These are phyloP conservation scores for Homarus gammarus DNA, from an alignment of 2,888 invertebrate genomes.

Conservation along the genomic window DNA sequence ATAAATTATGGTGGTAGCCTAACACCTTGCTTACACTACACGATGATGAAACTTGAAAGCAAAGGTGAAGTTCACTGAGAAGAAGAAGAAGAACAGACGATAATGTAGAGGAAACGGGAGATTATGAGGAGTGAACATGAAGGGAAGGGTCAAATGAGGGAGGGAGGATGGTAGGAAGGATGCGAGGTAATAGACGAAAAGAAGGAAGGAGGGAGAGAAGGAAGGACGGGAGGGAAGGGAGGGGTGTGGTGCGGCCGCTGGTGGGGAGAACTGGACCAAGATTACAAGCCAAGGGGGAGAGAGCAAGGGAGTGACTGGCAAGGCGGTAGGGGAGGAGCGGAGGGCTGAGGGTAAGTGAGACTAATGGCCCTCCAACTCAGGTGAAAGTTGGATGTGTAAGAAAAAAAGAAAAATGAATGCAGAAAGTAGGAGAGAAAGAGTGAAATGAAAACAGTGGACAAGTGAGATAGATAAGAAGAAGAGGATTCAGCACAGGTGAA, in stretches of 20 bases:
- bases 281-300: conserved; percentile 38
- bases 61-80: background rate
- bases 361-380: conserved; percentile 35
- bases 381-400: conserved; percentile 18
- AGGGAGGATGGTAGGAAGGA: background rate
- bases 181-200: background rate
- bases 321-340: conserved; percentile 44
- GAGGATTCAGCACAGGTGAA: background rate
- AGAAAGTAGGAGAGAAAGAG: conserved; percentile 22
- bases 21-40: conserved; percentile 3
- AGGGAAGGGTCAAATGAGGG: too few species aligned
- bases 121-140: too few species aligned
- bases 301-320: background rate
- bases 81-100: background rate
- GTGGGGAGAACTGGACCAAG: background rate
- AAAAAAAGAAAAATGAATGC: conserved; percentile 1
- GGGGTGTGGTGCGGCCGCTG: background rate
- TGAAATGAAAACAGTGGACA: background rate
- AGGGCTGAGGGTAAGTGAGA: conserved; percentile 53
- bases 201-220: background rate
- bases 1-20: too few species aligned
- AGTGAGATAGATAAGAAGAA: conserved; percentile 11
- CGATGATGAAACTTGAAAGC: too few species aligned
- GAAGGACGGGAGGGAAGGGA: conserved; percentile 3
- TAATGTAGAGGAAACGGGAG: background rate